Evolutionary conservation across 2,797 vertebrate species (phyloP).

Genomic region (Darevskia nairensis): DNA sequence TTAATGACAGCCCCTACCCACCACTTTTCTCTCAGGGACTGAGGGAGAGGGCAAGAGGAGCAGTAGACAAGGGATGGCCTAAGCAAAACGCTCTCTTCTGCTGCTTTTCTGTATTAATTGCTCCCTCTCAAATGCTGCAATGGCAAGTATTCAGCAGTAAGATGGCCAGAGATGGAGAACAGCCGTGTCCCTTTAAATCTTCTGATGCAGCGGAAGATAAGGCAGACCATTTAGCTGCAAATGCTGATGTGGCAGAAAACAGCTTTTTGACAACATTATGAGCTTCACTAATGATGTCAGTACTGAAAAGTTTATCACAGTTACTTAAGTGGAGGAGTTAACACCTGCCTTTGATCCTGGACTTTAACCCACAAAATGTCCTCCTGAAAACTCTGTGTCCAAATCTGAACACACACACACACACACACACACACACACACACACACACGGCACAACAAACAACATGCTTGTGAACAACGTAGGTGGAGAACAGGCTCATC

Average conservation of each 20-base stretch:
- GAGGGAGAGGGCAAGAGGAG: no score
- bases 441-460: no score
- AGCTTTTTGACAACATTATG: slow-evolving; percentile 19
- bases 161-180: background rate
- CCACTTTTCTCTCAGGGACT: no score
- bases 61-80: no score
- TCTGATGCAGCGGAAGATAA: background rate
- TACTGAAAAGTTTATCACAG: background rate
- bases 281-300: slow-evolving; percentile 16
- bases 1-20: no score
- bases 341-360: background rate
- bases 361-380: background rate
- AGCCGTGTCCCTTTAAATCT: background rate
- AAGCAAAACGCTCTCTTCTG: no score
- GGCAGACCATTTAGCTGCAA: slow-evolving; percentile 9
- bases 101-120: no score
- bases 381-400: background rate
- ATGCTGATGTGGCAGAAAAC: slow-evolving; percentile 31
- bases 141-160: background rate
- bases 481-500: background rate
- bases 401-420: no score
- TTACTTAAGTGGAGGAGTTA: background rate
- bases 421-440: background rate
- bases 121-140: no score
- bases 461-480: no score